These are phyloP conservation scores for Seriola quinqueradiata DNA, from an alignment of 2,113 vertebrate genomes.

Conservation along the genomic window DNA sequence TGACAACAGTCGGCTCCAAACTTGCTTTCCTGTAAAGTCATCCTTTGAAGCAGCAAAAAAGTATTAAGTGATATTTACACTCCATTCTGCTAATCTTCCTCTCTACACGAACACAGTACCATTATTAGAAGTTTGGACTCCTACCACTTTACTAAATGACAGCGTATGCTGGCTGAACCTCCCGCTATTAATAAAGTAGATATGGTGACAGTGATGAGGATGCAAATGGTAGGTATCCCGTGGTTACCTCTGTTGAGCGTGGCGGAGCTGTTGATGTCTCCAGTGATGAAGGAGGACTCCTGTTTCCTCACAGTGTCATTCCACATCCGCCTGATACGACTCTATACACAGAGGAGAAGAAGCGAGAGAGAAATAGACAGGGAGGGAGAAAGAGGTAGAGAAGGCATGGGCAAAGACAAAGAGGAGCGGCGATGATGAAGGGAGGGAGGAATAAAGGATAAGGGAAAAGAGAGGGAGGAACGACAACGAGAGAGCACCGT, in stretches of 20 bases:
- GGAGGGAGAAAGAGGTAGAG: constrained; percentile 1
- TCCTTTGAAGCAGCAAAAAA: constrained; percentile 40
- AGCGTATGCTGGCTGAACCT: constrained; percentile 50
- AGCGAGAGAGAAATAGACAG: not conserved
- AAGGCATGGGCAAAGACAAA: constrained; percentile 30
- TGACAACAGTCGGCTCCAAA: constrained; percentile 23
- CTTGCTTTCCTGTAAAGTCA: constrained; percentile 29
- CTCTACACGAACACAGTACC: constrained; percentile 32
- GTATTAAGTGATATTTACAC: constrained; percentile 34
- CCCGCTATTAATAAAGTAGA: constrained; percentile 70
- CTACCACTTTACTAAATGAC: constrained; percentile 68
- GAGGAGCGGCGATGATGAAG: constrained; percentile 19
- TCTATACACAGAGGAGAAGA: constrained; percentile 81
- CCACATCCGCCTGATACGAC: constrained; percentile 99
- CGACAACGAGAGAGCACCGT: constrained; percentile 31
- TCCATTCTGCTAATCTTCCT: constrained; percentile 35
- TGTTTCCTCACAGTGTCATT: constrained; percentile 99
- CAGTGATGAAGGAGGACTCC: constrained; percentile 99
- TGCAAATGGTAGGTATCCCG: constrained; percentile 70
- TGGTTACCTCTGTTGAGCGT: constrained; percentile 99
- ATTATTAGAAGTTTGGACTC: constrained; percentile 53
- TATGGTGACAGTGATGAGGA: constrained; percentile 69
- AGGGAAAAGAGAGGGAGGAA: constrained; percentile 9
- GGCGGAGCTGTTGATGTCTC: constrained; percentile 99
- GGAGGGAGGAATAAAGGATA: not conserved